phyloP scores from a whole-genome alignment of 2,113 vertebrate species.

The Myocastor coypus region DNA sequence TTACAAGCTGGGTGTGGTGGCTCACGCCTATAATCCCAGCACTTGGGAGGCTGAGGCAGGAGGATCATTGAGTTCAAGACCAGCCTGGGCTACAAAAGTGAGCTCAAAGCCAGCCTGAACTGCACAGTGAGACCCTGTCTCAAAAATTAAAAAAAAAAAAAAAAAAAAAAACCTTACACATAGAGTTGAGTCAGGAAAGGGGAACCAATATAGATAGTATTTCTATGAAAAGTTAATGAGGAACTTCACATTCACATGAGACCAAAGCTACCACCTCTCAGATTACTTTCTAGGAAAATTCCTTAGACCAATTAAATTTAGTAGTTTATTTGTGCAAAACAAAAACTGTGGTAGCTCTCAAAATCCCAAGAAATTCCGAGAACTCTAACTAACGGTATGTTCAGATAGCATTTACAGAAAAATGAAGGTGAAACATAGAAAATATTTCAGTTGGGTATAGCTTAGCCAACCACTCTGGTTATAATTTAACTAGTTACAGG shows the following conservation, averaged over 20 bases:
- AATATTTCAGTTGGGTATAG: neutral
- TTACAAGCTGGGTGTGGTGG: too few species aligned
- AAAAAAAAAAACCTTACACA: conserved; percentile 3
- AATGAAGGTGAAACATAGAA: neutral
- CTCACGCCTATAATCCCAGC: too few species aligned
- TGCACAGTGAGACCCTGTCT: too few species aligned
- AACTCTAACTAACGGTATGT: neutral
- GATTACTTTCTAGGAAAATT: neutral
- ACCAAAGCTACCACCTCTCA: neutral
- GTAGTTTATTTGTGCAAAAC: neutral
- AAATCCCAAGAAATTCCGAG: neutral
- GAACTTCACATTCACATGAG: neutral
- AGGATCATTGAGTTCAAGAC: too few species aligned
- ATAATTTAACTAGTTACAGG: neutral
- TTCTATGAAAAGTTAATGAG: neutral
- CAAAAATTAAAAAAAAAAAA: too few species aligned
- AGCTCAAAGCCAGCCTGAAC: too few species aligned
- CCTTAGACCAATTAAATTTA: neutral
- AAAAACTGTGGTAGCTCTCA: neutral
- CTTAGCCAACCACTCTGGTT: neutral
- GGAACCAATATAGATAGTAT: neutral
- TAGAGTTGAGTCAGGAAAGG: neutral
- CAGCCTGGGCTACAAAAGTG: too few species aligned
- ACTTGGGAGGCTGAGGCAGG: too few species aligned
- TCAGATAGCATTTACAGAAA: neutral